Evolutionary conservation across 2,888 invertebrate species (phyloP).

Genomic region (Caenorhabditis angaria): DNA sequence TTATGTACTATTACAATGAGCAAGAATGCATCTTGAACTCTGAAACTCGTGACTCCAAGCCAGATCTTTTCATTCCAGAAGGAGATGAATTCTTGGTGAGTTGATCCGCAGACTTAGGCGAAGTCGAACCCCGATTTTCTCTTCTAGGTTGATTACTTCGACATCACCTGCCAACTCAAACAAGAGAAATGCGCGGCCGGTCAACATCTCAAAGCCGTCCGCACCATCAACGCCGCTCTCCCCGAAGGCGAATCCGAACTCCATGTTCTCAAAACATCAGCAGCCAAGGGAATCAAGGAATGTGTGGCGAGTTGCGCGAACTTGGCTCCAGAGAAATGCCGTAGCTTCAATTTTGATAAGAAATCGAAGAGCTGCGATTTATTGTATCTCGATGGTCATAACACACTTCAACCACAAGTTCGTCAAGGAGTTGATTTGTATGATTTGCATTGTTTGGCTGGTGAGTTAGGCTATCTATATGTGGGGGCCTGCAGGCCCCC

Average conservation of each 20-base stretch:
- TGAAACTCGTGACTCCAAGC: slow-evolving; percentile 68
- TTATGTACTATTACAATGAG: slow-evolving; percentile 73
- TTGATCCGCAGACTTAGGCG: background rate
- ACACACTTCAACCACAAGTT: slow-evolving; percentile 66
- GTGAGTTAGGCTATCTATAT: slow-evolving; percentile 22
- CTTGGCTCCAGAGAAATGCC: slow-evolving; percentile 68
- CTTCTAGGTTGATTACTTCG: slow-evolving; percentile 71
- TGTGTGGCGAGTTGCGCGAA: slow-evolving; percentile 60
- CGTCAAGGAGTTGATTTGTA: slow-evolving; percentile 68
- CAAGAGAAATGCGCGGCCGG: slow-evolving; percentile 67
- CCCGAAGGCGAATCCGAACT: slow-evolving; percentile 69
- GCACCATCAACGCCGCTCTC: slow-evolving; percentile 69
- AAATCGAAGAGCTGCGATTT: slow-evolving; percentile 64
- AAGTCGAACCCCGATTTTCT: background rate
- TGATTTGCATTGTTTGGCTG: slow-evolving; percentile 69
- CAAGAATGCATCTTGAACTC: slow-evolving; percentile 72
- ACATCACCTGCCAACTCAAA: slow-evolving; percentile 69
- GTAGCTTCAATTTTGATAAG: slow-evolving; percentile 72
- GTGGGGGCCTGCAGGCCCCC: background rate
- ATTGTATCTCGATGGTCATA: slow-evolving; percentile 68
- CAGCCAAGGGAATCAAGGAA: slow-evolving; percentile 56
- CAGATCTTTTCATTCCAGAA: slow-evolving; percentile 71
- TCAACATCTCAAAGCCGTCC: slow-evolving; percentile 59
- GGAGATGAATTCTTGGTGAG: slow-evolving; percentile 61
- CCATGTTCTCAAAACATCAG: slow-evolving; percentile 64